Evolutionary conservation across 2,113 vertebrate species (phyloP), one percentile per base, ranked within the genome.

Genomic region (mouse (Mus musculus)): DNA sequence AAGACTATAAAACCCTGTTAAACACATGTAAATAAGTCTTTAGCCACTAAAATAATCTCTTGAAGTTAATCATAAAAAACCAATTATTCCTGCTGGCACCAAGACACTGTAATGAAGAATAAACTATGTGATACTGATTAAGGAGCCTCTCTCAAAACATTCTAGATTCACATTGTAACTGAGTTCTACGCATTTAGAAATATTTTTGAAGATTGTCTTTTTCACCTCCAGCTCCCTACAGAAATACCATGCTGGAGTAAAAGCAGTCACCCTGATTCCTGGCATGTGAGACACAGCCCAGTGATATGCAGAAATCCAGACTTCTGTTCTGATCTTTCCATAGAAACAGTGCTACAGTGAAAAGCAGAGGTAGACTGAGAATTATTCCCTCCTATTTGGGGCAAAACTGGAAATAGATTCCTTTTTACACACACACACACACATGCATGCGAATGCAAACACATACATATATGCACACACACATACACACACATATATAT

Each of bases 1-100:
- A 26, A 82, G 28, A 63, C 14, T 89, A 84, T 39, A 89, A 93
- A 93, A 46, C 82, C 63, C 33, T 89, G 76, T 72, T 91, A 94
- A 28, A 93, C 61, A 87, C 93, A 93, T 89, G 16, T 67, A 91
- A 72, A 87, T 86, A 82, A 92, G 16, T 75, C 87, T 81, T 82
- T 67, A 88, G 46, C 14, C 65, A 90, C 54, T 95, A 89, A 95
- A 95, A 93, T 86, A 88, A 93, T 85, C 16, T 89, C 42, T 22
- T 75, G 30, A 75, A 67, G n/a, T 88, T 85, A 33, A 54, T 7
- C 61, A 73, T 61, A 95, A 92, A 71, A 24, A 93, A 42, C 4
- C 39, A 92, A 63, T 49, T 71, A 96, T 81, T 94, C 33, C 91
- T 84, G 69, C 1, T 73, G 46, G 14, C 73, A 86, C 52, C 72